Evolutionary conservation across 2,888 invertebrate genomes (phyloP).

Genomic region (Andricus quercusramuli): DNA sequence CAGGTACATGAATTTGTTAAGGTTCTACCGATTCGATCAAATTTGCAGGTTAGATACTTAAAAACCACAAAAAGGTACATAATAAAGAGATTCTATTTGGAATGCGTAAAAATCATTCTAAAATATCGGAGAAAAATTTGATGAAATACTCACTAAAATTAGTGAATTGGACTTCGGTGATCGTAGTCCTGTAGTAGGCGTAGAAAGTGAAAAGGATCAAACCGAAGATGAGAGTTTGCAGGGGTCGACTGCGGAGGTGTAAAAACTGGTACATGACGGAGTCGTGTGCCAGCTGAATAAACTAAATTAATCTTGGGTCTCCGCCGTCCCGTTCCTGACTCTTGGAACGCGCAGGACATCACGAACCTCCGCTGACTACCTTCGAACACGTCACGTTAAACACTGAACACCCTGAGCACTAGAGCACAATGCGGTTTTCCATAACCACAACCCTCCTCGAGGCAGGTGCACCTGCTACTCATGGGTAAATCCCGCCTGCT

Average conservation of each 20-base stretch:
- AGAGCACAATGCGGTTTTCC: neutral
- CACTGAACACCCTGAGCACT: slow-evolving; percentile 19
- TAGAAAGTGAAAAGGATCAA: slow-evolving; percentile 72
- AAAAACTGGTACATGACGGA: slow-evolving; percentile 58
- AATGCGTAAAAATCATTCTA: neutral
- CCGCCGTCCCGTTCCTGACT: slow-evolving; percentile 12
- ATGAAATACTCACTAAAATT: slow-evolving; percentile 64
- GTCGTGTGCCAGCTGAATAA: neutral
- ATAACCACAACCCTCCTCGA: neutral
- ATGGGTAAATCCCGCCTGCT: neutral
- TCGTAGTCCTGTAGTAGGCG: slow-evolving; percentile 72
- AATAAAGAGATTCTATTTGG: neutral
- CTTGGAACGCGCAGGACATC: slow-evolving; percentile 24
- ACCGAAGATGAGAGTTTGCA: slow-evolving; percentile 71
- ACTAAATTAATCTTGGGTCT: slow-evolving; percentile 12
- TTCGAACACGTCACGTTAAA: slow-evolving; percentile 24
- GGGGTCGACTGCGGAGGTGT: slow-evolving; percentile 70
- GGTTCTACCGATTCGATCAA: neutral
- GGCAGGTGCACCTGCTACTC: slow-evolving; percentile 7
- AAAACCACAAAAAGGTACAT: neutral
- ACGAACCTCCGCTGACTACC: neutral
- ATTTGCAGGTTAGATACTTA: neutral
- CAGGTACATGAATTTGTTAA: neutral
- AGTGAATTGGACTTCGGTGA: slow-evolving; percentile 66
- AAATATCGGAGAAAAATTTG: neutral